phyloP scores from a whole-genome alignment of 2,888 invertebrate genomes.

The Labia minor region DNA sequence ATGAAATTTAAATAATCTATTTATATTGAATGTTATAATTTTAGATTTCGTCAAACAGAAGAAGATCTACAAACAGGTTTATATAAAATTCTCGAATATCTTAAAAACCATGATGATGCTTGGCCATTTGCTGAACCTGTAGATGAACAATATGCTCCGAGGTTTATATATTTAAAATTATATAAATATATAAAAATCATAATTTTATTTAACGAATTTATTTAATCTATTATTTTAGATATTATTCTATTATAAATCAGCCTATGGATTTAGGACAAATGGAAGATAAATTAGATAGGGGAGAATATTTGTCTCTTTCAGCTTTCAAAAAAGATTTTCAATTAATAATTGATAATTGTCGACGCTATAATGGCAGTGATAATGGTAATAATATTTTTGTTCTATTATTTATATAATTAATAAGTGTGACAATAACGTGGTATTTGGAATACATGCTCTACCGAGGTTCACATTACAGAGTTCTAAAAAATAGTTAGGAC shows the following conservation, averaged over 20 bases:
- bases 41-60: conserved; percentile 67
- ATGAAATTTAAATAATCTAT: neutral
- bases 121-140: conserved; percentile 93
- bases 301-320: conserved; percentile 64
- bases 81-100: conserved; percentile 81
- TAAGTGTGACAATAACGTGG: conserved; percentile 16
- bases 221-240: conserved; percentile 30
- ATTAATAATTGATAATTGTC: conserved; percentile 84
- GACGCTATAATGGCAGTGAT: conserved; percentile 82
- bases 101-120: conserved; percentile 80
- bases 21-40: no score
- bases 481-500: no score
- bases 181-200: neutral
- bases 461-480: no score
- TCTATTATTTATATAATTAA: neutral
- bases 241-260: conserved; percentile 48
- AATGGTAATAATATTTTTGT: conserved; percentile 60
- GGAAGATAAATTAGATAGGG: conserved; percentile 74
- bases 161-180: conserved; percentile 40
- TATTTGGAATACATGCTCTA: no score
- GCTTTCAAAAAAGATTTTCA: conserved; percentile 83
- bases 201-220: neutral
- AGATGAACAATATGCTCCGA: conserved; percentile 84
- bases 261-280: conserved; percentile 84
- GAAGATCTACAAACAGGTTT: conserved; percentile 80